phyloP scores from a whole-genome alignment of 1,140 invertebrate species.

The Drosophila nikananu region DNA sequence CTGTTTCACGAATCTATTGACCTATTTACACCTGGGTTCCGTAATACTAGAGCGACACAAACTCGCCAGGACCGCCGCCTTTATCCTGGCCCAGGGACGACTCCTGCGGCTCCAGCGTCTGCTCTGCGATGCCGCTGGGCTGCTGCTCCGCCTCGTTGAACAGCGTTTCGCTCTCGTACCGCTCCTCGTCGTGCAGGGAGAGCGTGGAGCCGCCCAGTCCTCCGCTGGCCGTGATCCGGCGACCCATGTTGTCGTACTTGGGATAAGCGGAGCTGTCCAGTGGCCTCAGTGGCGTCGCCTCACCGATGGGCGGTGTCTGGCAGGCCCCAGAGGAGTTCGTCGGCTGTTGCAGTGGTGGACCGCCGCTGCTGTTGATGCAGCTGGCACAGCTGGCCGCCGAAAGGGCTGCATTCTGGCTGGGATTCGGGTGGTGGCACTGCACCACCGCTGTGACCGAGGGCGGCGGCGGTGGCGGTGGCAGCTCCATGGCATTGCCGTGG shows the following conservation, averaged over 20 bases:
- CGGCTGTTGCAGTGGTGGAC: slow-evolving; percentile 51
- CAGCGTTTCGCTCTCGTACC: slow-evolving; percentile 74
- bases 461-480: slow-evolving; percentile 74
- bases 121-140: slow-evolving; percentile 12
- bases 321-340: slow-evolving; percentile 70
- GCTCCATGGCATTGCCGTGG: slow-evolving; percentile 61
- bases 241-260: slow-evolving; percentile 95
- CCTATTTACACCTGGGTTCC: slow-evolving; percentile 83
- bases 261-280: slow-evolving; percentile 84
- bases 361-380: slow-evolving; percentile 84
- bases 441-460: slow-evolving; percentile 74
- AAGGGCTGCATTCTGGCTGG: slow-evolving; percentile 22
- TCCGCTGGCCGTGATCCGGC: slow-evolving; percentile 93
- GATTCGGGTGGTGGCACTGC: slow-evolving; percentile 71
- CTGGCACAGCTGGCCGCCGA: slow-evolving; percentile 76
- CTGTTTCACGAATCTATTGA: slow-evolving; percentile 60
- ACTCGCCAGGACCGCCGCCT: slow-evolving; percentile 63
- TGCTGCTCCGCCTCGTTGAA: slow-evolving; percentile 74
- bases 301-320: slow-evolving; percentile 67
- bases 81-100: slow-evolving; percentile 44
- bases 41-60: slow-evolving; percentile 84
- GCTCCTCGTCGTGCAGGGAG: slow-evolving; percentile 89
- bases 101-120: slow-evolving; percentile 31
- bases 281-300: slow-evolving; percentile 66
- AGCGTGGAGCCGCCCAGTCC: slow-evolving; percentile 89